Base-by-base conservation (phyloP, 2,888 invertebrate species). In the Coleophora flavipennella region DNA sequence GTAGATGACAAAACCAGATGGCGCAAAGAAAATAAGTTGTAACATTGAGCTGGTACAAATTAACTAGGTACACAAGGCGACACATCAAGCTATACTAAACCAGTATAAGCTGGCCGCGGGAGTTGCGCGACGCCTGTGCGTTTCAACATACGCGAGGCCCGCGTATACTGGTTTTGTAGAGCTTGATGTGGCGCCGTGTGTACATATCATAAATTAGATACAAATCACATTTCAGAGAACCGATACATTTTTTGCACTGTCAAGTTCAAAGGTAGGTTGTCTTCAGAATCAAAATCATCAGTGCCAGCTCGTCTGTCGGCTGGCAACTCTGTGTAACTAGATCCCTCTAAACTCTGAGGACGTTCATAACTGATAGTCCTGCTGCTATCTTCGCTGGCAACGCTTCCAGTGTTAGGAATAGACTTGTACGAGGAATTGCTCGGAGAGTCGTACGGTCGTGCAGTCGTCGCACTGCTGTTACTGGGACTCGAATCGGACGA, bases 191-290 rank as follows among this genome's bases (percentile, higher is more conserved):
- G n/a, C n/a, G n/a, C n/a, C n/a, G n/a, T n/a, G n/a, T n/a, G n/a
- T n/a, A n/a, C n/a, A 26, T 34, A 34, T 34, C 34, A 34, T 25
- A 34, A 34, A 20, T 20, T 41, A 36, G 42, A 36, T 25, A 32
- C 38, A 43, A 39, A 33, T 46, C 12, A 39, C 33, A 35, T 43
- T 45, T 49, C 53, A 35, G 55, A 46, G 37, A 43, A 46, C 25
- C 43, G 45, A 38, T 49, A 49, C 34, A 49, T 48, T 47, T 64
- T 70, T 34, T 67, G 63, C 48, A 78, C 52, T 2, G 71, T 67
- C 13, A 78, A 63, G 53, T 79, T 76, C 13, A 78, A 60, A 25
- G 81, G 81, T 43, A 78, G 48, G 48, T 79, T 62, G 41, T 79
- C 79, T 35, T 80, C 80, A 1, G 78, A 69, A 49, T 78, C 79